phyloP scores from a whole-genome alignment of 2,113 vertebrate genomes.

The Lampris incognitus region DNA sequence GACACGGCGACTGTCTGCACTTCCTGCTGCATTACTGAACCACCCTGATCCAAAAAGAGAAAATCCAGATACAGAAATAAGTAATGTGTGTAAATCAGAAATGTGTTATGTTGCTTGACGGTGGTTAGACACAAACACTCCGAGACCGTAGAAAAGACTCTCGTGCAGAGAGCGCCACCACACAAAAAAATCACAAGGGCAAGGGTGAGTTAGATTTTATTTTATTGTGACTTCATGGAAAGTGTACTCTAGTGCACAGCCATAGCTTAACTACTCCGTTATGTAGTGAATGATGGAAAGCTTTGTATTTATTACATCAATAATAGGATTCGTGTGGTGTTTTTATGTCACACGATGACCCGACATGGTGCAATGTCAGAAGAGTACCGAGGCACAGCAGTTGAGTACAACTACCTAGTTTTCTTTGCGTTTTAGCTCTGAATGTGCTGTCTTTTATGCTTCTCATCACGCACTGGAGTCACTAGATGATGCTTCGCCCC shows the following conservation, averaged over 20 bases:
- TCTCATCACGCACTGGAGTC: conserved; percentile 16
- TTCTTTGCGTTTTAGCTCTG: conserved; percentile 5
- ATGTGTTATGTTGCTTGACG: neutral
- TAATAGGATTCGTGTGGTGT: conserved; percentile 2
- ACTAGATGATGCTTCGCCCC: neutral
- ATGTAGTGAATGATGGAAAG: conserved; percentile 34
- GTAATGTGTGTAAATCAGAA: neutral
- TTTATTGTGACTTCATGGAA: conserved; percentile 17
- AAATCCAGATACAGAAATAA: neutral
- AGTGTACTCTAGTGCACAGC: conserved; percentile 1
- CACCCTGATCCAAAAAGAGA: conserved; percentile 26
- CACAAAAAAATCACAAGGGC: conserved; percentile 8
- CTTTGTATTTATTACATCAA: conserved; percentile 50
- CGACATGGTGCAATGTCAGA: neutral
- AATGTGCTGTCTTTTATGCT: conserved; percentile 31
- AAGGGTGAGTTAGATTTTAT: conserved; percentile 19
- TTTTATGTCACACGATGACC: neutral
- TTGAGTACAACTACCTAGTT: neutral
- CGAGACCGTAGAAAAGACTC: conserved; percentile 17
- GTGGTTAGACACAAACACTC: conserved; percentile 8
- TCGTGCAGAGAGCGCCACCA: conserved; percentile 12
- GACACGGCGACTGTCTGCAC: conserved; percentile 28
- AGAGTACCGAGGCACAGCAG: conserved; percentile 28
- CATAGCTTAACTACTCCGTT: conserved; percentile 15
- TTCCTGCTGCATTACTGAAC: conserved; percentile 14